Percentiles rank a stretch among this genome's conserved stretches.
These are phyloP conservation scores for Heteronetta atricapilla DNA, from an alignment of 2,113 vertebrate genomes.

Conservation along the genomic window DNA sequence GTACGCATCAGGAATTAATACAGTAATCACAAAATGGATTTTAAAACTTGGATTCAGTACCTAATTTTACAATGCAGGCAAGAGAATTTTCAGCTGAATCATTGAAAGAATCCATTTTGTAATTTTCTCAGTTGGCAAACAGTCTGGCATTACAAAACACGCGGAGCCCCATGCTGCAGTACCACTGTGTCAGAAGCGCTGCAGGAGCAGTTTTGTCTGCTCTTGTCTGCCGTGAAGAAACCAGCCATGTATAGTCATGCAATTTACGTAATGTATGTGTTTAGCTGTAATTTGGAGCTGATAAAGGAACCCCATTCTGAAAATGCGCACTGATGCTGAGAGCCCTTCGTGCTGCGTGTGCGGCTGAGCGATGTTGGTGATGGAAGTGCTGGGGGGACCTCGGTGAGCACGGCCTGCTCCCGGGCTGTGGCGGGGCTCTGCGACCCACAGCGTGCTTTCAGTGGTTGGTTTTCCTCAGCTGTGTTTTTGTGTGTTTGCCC, in stretches of 20 bases:
- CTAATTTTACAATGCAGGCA: background rate
- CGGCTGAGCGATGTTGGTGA: rapidly evolving
- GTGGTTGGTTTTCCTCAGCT: background rate
- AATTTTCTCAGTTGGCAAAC: background rate
- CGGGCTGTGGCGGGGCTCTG: background rate
- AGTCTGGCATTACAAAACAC: rapidly evolving
- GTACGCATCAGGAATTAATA: rapidly evolving
- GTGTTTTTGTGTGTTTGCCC: background rate
- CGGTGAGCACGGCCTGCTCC: no score
- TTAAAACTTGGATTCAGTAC: rapidly evolving
- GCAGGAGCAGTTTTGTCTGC: background rate
- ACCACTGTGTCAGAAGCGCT: no score
- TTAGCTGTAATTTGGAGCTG: background rate
- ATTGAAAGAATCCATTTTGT: rapidly evolving
- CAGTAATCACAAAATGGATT: background rate
- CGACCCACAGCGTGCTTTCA: background rate
- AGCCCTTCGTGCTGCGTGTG: background rate
- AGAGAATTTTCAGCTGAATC: background rate
- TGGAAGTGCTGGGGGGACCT: background rate
- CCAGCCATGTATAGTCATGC: background rate
- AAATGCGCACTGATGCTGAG: rapidly evolving
- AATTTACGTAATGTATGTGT: rapidly evolving
- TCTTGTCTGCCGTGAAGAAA: no score
- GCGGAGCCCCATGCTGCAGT: rapidly evolving
- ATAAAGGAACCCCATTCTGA: background rate